Evolutionary conservation across 2,888 invertebrate species (phyloP), one percentile per base, ranked within the genome.

Genomic region (Cremastobaeus sp.): DNA sequence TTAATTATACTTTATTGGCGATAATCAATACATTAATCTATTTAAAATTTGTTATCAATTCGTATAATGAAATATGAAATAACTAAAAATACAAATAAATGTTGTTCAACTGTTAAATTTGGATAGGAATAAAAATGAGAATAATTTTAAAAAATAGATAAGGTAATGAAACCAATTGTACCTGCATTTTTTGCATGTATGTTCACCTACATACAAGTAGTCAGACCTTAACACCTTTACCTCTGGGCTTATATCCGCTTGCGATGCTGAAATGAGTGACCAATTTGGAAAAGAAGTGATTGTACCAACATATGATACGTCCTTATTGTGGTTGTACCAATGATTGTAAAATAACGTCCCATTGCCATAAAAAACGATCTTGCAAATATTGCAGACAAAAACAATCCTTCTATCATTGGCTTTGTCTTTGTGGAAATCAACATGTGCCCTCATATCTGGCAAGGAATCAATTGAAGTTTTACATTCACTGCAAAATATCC

Each of bases 381-480:
- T 81, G 21, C 87, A 87, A 3, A 86, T 83, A 21, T 85, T 84
- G 32, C 87, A 87, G 1, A 81, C 72, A 25, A 85, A 83, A 0
- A 79, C 79, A 1, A 84, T n/a, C 15, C 25, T 80, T 0, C 74
- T 77, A 8, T 48, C 11, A 15, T 59, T 25, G 0, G 76, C 74
- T 2, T 79, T 76, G 9, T 71, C 30, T 20, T 81, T 79, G 18
- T 75, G 77, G 0, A 78, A 76, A 25, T 81, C 76, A 5, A 86
- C 54, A 66, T 87, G 87, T 2, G 54, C 37, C 0, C 81, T 76
- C 77, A 86, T 80, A 0, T 82, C 79, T 15, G 78, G 65, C n/a
- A 84, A 52, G 0, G 78, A 79, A 30, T 77, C 66, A 0, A 86
- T 47, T 0, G 81, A 47, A 5, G 74, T 60, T 0, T 74, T 66